phyloP scores from a whole-genome alignment of 2,888 invertebrate species.

The Pyralis farinalis region DNA sequence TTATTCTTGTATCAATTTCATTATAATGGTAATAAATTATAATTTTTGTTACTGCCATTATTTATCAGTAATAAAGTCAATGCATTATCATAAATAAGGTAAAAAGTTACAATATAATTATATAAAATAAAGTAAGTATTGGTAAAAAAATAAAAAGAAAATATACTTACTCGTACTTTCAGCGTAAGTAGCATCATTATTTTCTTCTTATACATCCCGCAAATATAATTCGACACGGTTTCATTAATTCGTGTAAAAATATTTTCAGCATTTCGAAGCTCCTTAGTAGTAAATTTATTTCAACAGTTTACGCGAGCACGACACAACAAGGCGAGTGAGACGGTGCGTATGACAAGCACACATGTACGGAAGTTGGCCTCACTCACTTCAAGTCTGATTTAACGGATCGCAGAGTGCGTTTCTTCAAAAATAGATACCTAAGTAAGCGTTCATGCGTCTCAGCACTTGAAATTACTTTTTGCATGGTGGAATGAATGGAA shows the following conservation, averaged over 20 bases:
- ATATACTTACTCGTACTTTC: too few relatives aligned
- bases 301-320: conserved; percentile 41
- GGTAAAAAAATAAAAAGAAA: too few relatives aligned
- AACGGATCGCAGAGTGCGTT: conserved; percentile 67
- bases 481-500: conserved; percentile 66
- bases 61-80: too few relatives aligned
- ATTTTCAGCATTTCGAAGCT: background rate
- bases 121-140: too few relatives aligned
- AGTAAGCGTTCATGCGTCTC: conserved; percentile 63
- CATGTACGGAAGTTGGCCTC: conserved; percentile 68
- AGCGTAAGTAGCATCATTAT: too few relatives aligned
- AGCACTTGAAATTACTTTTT: conserved; percentile 74
- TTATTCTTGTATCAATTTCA: too few relatives aligned
- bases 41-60: too few relatives aligned
- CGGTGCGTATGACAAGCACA: conserved; percentile 60
- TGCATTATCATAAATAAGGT: too few relatives aligned
- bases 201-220: background rate
- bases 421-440: conserved; percentile 65
- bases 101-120: too few relatives aligned
- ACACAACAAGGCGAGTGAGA: conserved; percentile 47
- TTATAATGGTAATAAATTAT: too few relatives aligned
- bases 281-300: conserved; percentile 7
- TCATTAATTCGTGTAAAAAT: conserved; percentile 6
- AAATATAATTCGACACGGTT: background rate
- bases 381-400: conserved; percentile 67